phyloP scores from a whole-genome alignment of 2,113 vertebrate species.

The Circaetus cinerascens region DNA sequence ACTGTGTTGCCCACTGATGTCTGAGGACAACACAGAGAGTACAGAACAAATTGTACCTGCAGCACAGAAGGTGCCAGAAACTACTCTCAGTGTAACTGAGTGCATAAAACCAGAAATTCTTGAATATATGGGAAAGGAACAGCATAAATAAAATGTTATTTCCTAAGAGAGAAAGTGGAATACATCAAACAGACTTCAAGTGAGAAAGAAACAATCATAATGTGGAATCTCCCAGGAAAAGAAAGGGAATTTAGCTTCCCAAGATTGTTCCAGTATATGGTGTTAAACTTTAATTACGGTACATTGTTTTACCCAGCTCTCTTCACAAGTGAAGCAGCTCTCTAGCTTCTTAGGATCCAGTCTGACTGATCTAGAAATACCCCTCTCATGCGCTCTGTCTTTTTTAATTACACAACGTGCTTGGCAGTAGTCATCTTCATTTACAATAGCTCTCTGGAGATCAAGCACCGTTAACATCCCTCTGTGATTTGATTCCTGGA shows the following conservation, averaged over 20 bases:
- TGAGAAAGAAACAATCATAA: background rate
- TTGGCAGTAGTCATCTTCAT: background rate
- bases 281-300: background rate
- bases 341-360: background rate
- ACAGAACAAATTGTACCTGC: conserved; percentile 10
- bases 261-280: background rate
- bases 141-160: conserved; percentile 39
- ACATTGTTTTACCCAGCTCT: background rate
- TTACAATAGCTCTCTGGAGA: background rate
- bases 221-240: conserved; percentile 4
- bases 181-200: background rate
- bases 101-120: background rate
- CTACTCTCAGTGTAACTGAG: background rate
- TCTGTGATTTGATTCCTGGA: background rate
- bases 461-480: background rate
- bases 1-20: background rate
- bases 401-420: background rate
- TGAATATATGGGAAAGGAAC: background rate
- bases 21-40: background rate
- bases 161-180: conserved; percentile 13
- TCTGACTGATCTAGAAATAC: background rate
- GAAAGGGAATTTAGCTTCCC: background rate
- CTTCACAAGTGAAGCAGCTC: background rate
- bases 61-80: background rate
- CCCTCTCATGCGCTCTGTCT: accelerated